phyloP scores from a whole-genome alignment of 1,140 invertebrate species.

The Propsilocerus akamusi region DNA sequence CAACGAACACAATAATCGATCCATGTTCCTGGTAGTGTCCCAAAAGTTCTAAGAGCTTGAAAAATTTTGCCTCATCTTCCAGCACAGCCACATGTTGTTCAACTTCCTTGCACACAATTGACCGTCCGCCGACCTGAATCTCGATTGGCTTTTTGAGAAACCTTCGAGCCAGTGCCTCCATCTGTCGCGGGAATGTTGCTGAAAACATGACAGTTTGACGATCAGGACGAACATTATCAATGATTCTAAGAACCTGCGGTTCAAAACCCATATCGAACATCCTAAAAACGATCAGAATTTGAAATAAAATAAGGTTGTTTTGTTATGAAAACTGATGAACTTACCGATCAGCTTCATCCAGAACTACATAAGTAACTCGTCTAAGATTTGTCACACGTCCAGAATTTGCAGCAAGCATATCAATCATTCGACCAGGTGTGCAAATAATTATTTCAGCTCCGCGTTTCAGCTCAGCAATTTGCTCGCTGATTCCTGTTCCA shows the following conservation, averaged over 20 bases:
- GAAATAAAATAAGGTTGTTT: slow-evolving; percentile 79
- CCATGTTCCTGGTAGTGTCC: slow-evolving; percentile 89
- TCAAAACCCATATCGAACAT: slow-evolving; percentile 6
- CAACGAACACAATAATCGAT: slow-evolving; percentile 92
- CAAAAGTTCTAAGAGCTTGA: slow-evolving; percentile 89
- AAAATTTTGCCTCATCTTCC: slow-evolving; percentile 94
- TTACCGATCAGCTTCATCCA: slow-evolving; percentile 99
- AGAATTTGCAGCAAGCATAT: slow-evolving; percentile 96
- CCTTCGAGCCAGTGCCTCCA: slow-evolving; percentile 91
- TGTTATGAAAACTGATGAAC: slow-evolving; percentile 99
- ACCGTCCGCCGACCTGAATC: slow-evolving; percentile 94
- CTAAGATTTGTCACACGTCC: slow-evolving; percentile 92
- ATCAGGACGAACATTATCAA: slow-evolving; percentile 94
- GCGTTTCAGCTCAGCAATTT: slow-evolving; percentile 94
- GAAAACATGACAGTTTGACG: slow-evolving; percentile 97
- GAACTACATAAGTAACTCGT: slow-evolving; percentile 88
- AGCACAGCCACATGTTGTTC: slow-evolving; percentile 88
- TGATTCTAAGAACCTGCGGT: slow-evolving; percentile 79
- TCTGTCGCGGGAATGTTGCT: slow-evolving; percentile 95
- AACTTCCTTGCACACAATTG: slow-evolving; percentile 96
- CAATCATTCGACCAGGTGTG: slow-evolving; percentile 98
- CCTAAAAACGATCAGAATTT: slow-evolving; percentile 8
- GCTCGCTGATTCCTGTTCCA: slow-evolving; percentile 55
- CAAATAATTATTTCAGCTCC: slow-evolving; percentile 98
- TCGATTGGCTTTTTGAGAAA: slow-evolving; percentile 93